phyloP scores from a whole-genome alignment of 2,888 invertebrate species.

The Archips xylosteana region DNA sequence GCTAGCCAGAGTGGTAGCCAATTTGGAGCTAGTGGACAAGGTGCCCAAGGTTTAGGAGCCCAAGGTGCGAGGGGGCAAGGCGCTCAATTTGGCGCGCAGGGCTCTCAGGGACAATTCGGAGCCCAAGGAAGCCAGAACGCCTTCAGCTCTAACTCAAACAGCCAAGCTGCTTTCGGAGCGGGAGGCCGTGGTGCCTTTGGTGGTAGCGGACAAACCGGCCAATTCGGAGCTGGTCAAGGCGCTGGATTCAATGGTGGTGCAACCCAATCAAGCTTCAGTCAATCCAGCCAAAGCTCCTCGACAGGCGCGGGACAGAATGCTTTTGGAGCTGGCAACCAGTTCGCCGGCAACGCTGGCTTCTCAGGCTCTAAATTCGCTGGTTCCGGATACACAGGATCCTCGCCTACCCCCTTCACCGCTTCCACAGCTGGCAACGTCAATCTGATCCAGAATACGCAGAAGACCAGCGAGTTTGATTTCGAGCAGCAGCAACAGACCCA shows the following conservation, averaged over 20 bases:
- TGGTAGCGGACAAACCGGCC: conserved; percentile 5
- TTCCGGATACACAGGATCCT: conserved; percentile 69
- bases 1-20: conserved; percentile 34
- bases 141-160: not conserved
- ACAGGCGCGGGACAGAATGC: not conserved
- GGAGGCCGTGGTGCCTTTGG: conserved; percentile 42
- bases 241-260: conserved; percentile 18
- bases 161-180: conserved; percentile 6
- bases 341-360: conserved; percentile 46
- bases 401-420: conserved; percentile 71
- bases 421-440: conserved; percentile 69
- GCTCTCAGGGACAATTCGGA: not conserved
- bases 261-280: conserved; percentile 24
- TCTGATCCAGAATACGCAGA: conserved; percentile 68
- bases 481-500: conserved; percentile 69
- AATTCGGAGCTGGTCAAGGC: conserved; percentile 13
- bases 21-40: conserved; percentile 28
- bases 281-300: conserved; percentile 29
- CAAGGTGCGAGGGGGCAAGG: conserved; percentile 7
- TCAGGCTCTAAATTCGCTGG: conserved; percentile 57
- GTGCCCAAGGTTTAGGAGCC: conserved; percentile 4
- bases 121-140: conserved; percentile 5
- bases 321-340: conserved; percentile 17
- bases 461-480: conserved; percentile 65
- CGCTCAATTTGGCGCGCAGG: conserved; percentile 14